These are phyloP conservation scores for Leucosticte australis DNA, from an alignment of 2,113 vertebrate genomes.

Conservation along the genomic window DNA sequence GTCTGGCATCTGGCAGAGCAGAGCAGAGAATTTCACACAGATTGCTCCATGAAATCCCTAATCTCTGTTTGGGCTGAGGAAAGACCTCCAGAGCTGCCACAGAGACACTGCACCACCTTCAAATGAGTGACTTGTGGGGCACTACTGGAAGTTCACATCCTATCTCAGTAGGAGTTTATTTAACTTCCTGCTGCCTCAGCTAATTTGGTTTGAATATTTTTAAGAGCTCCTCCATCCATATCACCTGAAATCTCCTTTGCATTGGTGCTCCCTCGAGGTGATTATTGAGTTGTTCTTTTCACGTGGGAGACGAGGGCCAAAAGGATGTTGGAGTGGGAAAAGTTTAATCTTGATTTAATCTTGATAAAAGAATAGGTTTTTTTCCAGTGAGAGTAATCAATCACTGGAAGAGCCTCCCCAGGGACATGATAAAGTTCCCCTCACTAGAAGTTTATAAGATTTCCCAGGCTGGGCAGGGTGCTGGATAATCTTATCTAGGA, in stretches of 20 bases:
- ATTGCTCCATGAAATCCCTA: not conserved
- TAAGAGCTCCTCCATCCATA: not conserved
- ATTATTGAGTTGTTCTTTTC: not conserved
- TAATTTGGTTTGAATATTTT: not conserved
- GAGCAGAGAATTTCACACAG: not conserved
- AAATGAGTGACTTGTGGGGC: not conserved
- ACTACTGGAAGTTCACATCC: not conserved
- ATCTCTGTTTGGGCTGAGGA: not conserved
- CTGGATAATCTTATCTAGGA: not conserved
- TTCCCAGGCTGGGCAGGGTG: not conserved
- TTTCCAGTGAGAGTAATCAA: not conserved
- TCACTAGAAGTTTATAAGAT: not conserved
- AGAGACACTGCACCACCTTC: not conserved
- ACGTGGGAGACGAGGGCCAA: not conserved
- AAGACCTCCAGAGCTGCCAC: not conserved
- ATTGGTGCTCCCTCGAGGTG: not conserved
- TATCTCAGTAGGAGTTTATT: not conserved
- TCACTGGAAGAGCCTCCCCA: not conserved
- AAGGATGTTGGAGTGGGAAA: not conserved
- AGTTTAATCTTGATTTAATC: not conserved
- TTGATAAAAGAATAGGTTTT: not conserved
- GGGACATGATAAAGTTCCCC: not conserved
- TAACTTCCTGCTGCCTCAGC: not conserved
- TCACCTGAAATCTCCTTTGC: not conserved
- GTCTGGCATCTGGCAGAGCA: not conserved